Conservation (phyloP, 2,797 vertebrate genomes). For the Epinephelus awoara region DNA sequence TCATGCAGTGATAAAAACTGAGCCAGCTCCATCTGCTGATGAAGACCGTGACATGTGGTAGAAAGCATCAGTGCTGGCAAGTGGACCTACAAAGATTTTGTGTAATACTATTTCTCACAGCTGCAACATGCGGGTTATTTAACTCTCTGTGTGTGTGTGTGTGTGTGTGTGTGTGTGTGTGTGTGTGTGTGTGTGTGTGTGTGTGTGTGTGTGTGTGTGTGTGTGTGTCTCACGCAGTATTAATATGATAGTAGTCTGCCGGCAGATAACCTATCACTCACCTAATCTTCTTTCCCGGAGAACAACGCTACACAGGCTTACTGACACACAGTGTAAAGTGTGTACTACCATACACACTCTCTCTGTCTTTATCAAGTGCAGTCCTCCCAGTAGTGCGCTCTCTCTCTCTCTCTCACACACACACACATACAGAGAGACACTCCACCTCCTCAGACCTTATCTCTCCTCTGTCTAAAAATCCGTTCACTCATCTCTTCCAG, state of each 20-base stretch:
- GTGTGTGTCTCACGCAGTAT: conserved; percentile 42
- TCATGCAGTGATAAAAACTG: background rate
- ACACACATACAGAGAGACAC: conserved; percentile 5
- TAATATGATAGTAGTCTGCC: conserved; percentile 62
- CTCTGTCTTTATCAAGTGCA: conserved; percentile 36
- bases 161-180: conserved; percentile 30
- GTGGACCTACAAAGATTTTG: background rate
- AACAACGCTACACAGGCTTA: conserved; percentile 55
- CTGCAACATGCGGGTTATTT: background rate
- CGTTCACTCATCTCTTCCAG: conserved; percentile 41
- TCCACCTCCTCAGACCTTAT: conserved; percentile 46
- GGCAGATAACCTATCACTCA: conserved; percentile 67
- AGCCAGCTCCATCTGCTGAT: background rate
- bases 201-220: conserved; percentile 29
- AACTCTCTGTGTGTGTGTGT: background rate
- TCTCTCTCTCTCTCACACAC: conserved; percentile 1
- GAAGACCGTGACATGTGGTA: background rate
- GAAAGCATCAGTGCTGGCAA: background rate
- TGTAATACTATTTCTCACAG: background rate
- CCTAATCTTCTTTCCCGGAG: conserved; percentile 61
- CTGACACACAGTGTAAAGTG: conserved; percentile 13
- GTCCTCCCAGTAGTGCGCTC: conserved; percentile 2
- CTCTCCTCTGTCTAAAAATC: conserved; percentile 60
- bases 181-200: conserved; percentile 13
- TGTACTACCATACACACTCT: conserved; percentile 25